Conservation (phyloP, 1,140 invertebrate genomes). For the Drosophila orena region DNA sequence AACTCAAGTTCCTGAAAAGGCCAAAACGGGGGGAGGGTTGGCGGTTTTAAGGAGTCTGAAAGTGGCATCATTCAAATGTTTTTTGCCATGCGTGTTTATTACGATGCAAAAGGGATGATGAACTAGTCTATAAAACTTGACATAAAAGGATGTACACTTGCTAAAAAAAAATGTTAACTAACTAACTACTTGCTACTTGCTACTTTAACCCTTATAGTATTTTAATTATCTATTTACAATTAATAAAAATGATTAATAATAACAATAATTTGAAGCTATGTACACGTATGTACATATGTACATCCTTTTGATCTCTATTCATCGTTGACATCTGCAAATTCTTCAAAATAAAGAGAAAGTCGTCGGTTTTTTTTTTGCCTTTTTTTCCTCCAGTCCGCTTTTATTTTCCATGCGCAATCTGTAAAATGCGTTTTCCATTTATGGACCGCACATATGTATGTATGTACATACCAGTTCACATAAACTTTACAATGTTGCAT, state of each 20-base stretch:
- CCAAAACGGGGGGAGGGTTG: neutral
- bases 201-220: no score
- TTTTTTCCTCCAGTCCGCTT: slow-evolving; percentile 1
- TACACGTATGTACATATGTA: no score
- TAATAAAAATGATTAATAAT: no score
- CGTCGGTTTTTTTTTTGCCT: neutral
- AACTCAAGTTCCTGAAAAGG: slow-evolving; percentile 8
- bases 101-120: neutral
- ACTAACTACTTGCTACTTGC: no score
- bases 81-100: slow-evolving; percentile 36
- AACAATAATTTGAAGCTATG: neutral
- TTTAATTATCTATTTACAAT: no score
- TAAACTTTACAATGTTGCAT: slow-evolving; percentile 37
- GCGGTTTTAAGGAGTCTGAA: slow-evolving; percentile 12
- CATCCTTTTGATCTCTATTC: slow-evolving; percentile 12
- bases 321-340: slow-evolving; percentile 19
- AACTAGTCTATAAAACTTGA: no score
- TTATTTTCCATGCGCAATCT: slow-evolving; percentile 55
- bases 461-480: neutral
- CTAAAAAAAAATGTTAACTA: neutral
- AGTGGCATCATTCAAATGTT: slow-evolving; percentile 43
- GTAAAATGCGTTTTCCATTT: slow-evolving; percentile 46
- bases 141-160: no score
- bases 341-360: slow-evolving; percentile 29
- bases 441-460: neutral